Evolutionary conservation across 2,888 invertebrate species (phyloP).

Genomic region (Trachelus iudaicus): DNA sequence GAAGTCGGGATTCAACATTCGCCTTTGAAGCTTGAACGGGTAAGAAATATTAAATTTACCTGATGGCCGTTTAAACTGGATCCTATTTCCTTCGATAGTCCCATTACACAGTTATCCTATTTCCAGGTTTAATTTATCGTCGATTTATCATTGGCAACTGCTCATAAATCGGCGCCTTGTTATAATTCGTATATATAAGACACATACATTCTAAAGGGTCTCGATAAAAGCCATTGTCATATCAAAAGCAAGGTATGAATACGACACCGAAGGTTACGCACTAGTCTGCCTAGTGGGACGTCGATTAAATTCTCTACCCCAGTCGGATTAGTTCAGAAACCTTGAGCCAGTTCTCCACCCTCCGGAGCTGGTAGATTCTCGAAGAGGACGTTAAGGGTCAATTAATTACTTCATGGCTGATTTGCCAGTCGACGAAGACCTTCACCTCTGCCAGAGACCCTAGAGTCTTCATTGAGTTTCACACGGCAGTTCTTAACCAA

Average conservation of each 20-base stretch:
- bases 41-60: not conserved
- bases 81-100: not conserved
- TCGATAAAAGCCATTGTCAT: not conserved
- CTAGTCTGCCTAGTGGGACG: not conserved
- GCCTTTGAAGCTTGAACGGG: not conserved
- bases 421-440: not conserved
- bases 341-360: not conserved
- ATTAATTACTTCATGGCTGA: not conserved
- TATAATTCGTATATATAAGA: not conserved
- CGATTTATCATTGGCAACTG: not conserved
- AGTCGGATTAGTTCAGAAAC: not conserved
- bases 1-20: not conserved
- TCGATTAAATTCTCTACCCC: not conserved
- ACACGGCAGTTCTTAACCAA: not conserved
- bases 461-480: not conserved
- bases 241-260: not conserved
- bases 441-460: not conserved
- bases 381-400: not conserved
- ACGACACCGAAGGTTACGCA: not conserved
- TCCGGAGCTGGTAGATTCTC: not conserved
- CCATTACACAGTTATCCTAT: not conserved
- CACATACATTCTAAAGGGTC: not conserved
- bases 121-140: not conserved
- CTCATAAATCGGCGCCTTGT: not conserved
- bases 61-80: not conserved